Conservation (phyloP, 2,113 vertebrate species). For the Hemiscyllium ocellatum region DNA sequence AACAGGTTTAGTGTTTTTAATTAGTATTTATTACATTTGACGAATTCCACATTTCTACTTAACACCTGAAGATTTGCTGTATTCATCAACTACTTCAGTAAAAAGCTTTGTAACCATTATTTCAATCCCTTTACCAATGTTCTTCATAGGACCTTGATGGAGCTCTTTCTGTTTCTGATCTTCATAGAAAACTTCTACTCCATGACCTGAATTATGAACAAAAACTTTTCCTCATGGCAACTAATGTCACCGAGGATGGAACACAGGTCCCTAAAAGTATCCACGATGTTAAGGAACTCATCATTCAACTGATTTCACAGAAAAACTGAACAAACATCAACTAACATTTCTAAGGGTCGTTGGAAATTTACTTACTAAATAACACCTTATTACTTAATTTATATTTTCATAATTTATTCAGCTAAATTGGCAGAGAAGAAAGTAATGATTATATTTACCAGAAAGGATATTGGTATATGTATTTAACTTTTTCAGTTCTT, state of each 20-base stretch:
- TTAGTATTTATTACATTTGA: no score
- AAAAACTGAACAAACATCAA: background rate
- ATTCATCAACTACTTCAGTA: background rate
- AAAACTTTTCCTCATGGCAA: conserved; percentile 67
- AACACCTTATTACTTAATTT: background rate
- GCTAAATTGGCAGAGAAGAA: background rate
- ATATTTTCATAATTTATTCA: background rate
- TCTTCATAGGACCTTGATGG: conserved; percentile 61
- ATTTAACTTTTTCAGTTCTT: background rate
- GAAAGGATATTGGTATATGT: background rate
- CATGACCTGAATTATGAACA: conserved; percentile 50
- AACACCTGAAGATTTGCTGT: no score
- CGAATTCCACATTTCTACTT: no score
- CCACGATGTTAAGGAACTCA: conserved; percentile 64
- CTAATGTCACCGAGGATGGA: conserved; percentile 60
- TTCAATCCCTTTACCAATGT: background rate
- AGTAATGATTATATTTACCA: background rate
- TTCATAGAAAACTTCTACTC: conserved; percentile 67
- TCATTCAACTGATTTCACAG: conserved; percentile 64
- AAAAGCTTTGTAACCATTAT: background rate
- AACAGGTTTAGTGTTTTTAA: background rate
- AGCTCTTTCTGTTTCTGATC: conserved; percentile 61
- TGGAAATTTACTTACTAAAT: background rate
- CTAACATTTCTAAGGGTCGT: background rate
- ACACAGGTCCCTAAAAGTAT: conserved; percentile 51